These are phyloP conservation scores for Onchidella celtica DNA, from an alignment of 2,888 invertebrate species.

Conservation along the genomic window DNA sequence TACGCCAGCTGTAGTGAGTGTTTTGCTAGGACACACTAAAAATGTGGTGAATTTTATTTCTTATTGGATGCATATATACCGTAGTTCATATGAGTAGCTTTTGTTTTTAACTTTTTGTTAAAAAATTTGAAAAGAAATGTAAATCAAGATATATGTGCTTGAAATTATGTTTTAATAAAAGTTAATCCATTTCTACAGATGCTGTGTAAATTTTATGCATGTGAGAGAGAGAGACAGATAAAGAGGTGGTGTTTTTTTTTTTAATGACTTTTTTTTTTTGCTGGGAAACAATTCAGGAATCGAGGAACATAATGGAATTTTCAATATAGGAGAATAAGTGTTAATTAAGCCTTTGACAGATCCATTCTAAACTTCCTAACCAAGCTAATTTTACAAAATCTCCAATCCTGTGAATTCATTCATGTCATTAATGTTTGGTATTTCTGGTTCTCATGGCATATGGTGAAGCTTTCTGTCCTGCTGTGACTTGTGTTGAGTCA, in stretches of 20 bases:
- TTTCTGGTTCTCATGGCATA: constrained; percentile 76
- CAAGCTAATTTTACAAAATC: too few relatives aligned
- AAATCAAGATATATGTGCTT: not conserved
- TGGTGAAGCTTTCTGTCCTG: constrained; percentile 60
- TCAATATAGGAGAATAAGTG: not conserved
- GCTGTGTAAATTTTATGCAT: not conserved
- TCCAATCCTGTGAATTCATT: too few relatives aligned
- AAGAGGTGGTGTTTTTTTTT: too few relatives aligned
- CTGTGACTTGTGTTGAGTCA: constrained; percentile 42
- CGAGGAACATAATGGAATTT: not conserved
- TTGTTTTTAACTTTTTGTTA: not conserved
- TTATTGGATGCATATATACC: not conserved
- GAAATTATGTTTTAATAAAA: not conserved
- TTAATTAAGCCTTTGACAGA: too few relatives aligned
- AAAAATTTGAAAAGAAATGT: not conserved
- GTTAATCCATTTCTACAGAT: not conserved
- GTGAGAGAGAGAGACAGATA: not conserved
- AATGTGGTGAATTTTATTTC: not conserved
- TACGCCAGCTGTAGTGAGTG: not conserved
- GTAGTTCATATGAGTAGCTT: not conserved
- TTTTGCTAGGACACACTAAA: not conserved
- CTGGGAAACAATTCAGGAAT: not conserved
- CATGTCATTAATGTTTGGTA: constrained; percentile 68
- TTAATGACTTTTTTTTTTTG: not conserved
- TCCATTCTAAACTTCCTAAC: too few relatives aligned